Percentiles rank a stretch among this genome's conserved stretches.
These are phyloP conservation scores for Steatocranus sp. DNA, from an alignment of 2,797 vertebrate species.

Conservation along the genomic window DNA sequence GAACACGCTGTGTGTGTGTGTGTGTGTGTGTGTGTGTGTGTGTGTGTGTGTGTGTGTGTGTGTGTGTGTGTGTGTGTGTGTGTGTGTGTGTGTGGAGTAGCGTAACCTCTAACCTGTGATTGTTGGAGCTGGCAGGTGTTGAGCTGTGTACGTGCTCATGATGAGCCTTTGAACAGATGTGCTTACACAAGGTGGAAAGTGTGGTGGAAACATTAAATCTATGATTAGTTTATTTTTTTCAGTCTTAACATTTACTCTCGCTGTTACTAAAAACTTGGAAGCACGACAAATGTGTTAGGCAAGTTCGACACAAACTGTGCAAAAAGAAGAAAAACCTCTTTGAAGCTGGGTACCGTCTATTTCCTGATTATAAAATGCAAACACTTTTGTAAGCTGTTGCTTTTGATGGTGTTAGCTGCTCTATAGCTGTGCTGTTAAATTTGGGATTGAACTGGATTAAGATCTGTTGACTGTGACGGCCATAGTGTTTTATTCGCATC, in stretches of 20 bases:
- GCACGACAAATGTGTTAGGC: background rate
- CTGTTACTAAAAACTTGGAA: background rate
- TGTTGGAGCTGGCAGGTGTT: slow-evolving; percentile 12
- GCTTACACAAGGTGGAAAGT: background rate
- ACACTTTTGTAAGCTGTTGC: background rate
- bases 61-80: background rate
- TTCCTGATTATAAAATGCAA: background rate
- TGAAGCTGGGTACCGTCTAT: background rate
- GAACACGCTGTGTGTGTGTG: too few relatives aligned
- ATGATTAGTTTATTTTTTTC: background rate
- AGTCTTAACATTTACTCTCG: background rate
- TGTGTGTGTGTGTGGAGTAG: background rate
- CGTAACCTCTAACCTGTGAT: slow-evolving; percentile 24
- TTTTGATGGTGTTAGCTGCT: background rate
- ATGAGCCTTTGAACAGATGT: background rate
- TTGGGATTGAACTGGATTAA: background rate
- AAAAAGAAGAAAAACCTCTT: background rate
- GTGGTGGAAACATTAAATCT: background rate
- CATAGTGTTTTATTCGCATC: background rate
- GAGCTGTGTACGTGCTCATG: background rate
- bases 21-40: background rate
- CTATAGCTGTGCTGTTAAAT: background rate
- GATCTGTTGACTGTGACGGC: background rate
- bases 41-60: background rate
- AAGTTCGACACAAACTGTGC: background rate